Evolutionary conservation across 2,113 vertebrate species (phyloP).

Genomic region (Indicator maculatus): DNA sequence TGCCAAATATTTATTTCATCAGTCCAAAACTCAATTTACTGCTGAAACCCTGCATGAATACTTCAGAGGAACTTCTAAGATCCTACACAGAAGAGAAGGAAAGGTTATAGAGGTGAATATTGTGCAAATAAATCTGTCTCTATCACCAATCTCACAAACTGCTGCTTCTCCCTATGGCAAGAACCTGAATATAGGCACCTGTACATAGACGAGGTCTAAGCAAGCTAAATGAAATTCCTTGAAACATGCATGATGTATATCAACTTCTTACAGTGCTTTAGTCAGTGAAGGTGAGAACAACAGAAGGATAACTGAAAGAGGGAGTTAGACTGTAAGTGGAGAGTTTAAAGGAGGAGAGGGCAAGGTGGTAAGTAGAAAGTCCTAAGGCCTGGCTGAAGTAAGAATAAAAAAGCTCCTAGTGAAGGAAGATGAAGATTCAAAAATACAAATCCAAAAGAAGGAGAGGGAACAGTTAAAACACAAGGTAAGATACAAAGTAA

Average conservation of each 20-base stretch:
- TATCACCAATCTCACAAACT: neutral
- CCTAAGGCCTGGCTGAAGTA: neutral
- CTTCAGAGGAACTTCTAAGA: slow-evolving; percentile 22
- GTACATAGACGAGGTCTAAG: neutral
- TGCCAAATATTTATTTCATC: slow-evolving; percentile 48
- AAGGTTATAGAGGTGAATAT: slow-evolving; percentile 6
- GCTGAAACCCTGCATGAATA: slow-evolving; percentile 7
- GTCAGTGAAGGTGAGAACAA: neutral
- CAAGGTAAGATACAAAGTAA: neutral
- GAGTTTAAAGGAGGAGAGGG: neutral
- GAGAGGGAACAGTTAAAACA: neutral
- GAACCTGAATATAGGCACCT: neutral
- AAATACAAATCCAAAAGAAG: neutral
- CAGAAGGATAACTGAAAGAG: neutral
- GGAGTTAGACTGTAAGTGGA: neutral
- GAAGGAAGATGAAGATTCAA: neutral
- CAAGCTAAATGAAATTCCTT: neutral
- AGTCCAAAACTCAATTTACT: slow-evolving; percentile 40
- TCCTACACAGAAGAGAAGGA: neutral
- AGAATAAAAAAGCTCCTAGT: neutral
- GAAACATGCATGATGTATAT: neutral
- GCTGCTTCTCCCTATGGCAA: neutral
- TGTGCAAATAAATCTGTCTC: slow-evolving; percentile 30
- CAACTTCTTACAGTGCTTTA: neutral
- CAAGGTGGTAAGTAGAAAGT: neutral